Base-by-base conservation (phyloP, 2,888 invertebrate species). In the Gari tellinella region DNA sequence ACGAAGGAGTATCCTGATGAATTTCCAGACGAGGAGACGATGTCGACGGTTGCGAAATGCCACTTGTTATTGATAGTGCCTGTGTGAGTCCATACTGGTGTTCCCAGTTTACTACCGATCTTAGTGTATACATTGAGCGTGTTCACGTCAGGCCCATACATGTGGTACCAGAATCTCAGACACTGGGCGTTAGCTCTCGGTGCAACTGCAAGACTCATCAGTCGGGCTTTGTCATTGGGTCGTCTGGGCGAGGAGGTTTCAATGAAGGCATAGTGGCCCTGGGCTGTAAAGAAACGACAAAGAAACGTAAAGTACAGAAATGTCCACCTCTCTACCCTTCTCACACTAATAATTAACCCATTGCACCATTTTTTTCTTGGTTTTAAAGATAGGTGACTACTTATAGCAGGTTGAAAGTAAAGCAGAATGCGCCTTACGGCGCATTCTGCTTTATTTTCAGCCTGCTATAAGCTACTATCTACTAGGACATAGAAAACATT, bases 221-320 rank as follows among this genome's bases (percentile, higher is more conserved):
- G 64, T 25, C 86, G 72, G 7, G 88, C 88, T 4, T 82, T 86
- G 74, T 89, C 88, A 62, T 86, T 86, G 7, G 76, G 80, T 48
- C 70, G 72, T 46, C 87, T 74, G 26, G 85, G 86, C 15, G 58
- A 58, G n/a, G 89, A 86, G 0, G 85, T 79, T 57, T 89, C 88
- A 49, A 89, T 89, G 69, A 74, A 89, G 31, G 83, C 72, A 74
- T 89, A 90, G 61, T 86, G 81, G n/a, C 94, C 94, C 37, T 51
- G 25, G 19, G 67, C 89, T 88, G 72, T 0, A 72, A 45, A 57
- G 21, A 19, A 19, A 25, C 10, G 14, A 40, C 40, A 40, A 40
- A 40, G 14, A 12, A n/a, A n/a, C n/a, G n/a, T n/a, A n/a, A n/a
- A n/a, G n/a, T n/a, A n/a, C n/a, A n/a, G n/a, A n/a, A n/a, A n/a